Evolutionary conservation across 2,888 invertebrate genomes (phyloP).

Genomic region (Eristalis tenax): DNA sequence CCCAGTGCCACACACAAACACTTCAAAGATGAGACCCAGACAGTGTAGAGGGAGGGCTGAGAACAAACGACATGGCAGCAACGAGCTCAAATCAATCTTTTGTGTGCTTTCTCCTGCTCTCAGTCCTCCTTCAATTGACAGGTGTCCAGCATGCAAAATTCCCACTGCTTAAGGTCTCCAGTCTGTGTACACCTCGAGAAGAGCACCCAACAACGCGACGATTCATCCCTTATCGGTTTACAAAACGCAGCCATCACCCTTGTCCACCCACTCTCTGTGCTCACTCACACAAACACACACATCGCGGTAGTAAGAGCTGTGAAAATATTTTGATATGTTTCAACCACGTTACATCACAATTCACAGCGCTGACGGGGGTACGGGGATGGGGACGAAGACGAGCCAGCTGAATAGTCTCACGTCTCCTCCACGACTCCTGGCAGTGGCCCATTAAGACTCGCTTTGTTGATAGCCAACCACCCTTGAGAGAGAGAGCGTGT

Average conservation of each 20-base stretch:
- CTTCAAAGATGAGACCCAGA: conserved; percentile 40
- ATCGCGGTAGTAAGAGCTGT: conserved; percentile 37
- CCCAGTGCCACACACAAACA: conserved; percentile 9
- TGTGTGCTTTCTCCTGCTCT: conserved; percentile 31
- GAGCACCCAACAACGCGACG: not conserved
- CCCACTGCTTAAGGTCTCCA: conserved; percentile 44
- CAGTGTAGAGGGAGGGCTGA: conserved; percentile 2
- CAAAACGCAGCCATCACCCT: not conserved
- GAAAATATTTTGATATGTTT: conserved; percentile 71
- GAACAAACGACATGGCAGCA: not conserved
- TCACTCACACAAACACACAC: too few species aligned
- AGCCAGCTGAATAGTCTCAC: conserved; percentile 29
- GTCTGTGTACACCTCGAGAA: not conserved
- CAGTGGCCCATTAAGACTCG: conserved; percentile 61
- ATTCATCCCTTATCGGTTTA: conserved; percentile 55
- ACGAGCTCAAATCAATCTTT: conserved; percentile 67
- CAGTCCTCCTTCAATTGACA: conserved; percentile 60
- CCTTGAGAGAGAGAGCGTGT: conserved; percentile 57
- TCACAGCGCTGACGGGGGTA: not conserved
- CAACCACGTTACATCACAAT: conserved; percentile 68
- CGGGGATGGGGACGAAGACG: too few species aligned
- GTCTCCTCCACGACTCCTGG: not conserved
- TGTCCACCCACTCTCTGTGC: not conserved
- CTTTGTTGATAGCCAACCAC: conserved; percentile 70
- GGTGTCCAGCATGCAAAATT: conserved; percentile 71